Percentiles rank a stretch among this genome's conserved stretches.
Evolutionary conservation across 2,797 vertebrate genomes (phyloP).

Genomic region (Euphonia xanthogaster): DNA sequence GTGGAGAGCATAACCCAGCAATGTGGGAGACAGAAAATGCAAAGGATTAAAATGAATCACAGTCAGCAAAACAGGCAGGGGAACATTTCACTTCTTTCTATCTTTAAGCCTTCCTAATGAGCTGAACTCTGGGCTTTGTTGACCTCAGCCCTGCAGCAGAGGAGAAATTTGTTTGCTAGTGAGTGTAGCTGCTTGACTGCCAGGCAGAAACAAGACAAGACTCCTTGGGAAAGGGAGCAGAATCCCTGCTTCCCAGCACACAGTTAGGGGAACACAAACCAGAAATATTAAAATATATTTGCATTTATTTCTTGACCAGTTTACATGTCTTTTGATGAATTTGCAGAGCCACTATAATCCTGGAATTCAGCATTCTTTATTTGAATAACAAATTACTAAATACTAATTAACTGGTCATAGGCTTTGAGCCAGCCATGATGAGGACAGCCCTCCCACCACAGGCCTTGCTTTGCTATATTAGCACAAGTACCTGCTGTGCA

Average conservation of each 20-base stretch:
- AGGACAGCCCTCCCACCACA: background rate
- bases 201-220: background rate
- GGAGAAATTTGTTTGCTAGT: background rate
- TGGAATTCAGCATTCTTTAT: background rate
- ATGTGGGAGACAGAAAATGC: background rate
- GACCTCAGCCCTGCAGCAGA: background rate
- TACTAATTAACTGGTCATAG: background rate
- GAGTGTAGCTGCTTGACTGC: background rate
- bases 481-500: background rate
- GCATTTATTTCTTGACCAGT: background rate
- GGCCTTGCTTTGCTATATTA: background rate
- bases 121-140: background rate
- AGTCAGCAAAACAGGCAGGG: background rate
- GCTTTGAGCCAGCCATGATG: background rate
- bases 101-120: background rate
- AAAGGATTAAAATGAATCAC: background rate
- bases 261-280: background rate
- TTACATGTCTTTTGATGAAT: background rate
- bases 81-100: background rate
- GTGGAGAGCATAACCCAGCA: background rate
- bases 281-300: background rate
- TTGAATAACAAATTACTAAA: background rate
- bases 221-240: background rate
- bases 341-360: background rate
- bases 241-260: background rate